Percentiles rank a stretch among this genome's conserved stretches.
These are phyloP conservation scores for Sycophaga agraensis DNA, from an alignment of 1,140 invertebrate genomes.

Conservation along the genomic window DNA sequence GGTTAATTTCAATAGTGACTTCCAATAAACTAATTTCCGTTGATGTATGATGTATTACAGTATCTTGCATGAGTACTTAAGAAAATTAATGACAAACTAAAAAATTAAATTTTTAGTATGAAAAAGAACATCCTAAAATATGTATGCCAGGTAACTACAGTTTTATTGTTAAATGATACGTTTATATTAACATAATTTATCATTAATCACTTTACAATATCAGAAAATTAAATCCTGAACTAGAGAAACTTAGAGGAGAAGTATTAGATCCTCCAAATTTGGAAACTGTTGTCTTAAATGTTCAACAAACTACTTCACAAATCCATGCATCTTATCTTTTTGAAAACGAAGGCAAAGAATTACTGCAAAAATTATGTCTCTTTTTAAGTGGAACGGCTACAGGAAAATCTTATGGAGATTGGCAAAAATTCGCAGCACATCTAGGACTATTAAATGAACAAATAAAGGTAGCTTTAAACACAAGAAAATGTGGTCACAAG, in stretches of 20 bases:
- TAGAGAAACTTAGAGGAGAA: constrained; percentile 42
- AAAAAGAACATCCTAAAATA: too few species aligned
- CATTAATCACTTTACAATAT: too few species aligned
- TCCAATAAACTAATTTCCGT: too few species aligned
- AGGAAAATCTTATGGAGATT: constrained; percentile 41
- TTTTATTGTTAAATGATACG: too few species aligned
- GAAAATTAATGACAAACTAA: too few species aligned
- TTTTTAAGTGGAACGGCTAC: constrained; percentile 42
- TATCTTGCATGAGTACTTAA: too few species aligned
- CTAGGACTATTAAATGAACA: constrained; percentile 41
- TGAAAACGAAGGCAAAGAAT: constrained; percentile 36
- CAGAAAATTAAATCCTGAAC: constrained; percentile 38
- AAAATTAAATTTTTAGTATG: too few species aligned
- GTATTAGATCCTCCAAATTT: constrained; percentile 40
- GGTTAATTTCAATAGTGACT: too few species aligned
- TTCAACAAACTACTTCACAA: constrained; percentile 29
- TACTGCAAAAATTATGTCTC: constrained; percentile 42
- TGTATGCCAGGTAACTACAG: too few species aligned
- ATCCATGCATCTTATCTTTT: constrained; percentile 45
- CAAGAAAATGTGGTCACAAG: not conserved
- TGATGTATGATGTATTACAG: too few species aligned
- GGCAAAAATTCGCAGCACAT: constrained; percentile 44
- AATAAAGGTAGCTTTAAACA: constrained; percentile 36
- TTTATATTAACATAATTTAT: too few species aligned
- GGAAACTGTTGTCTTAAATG: constrained; percentile 33